Evolutionary conservation across 2,888 invertebrate species (phyloP).

Genomic region (Andrena marginata): DNA sequence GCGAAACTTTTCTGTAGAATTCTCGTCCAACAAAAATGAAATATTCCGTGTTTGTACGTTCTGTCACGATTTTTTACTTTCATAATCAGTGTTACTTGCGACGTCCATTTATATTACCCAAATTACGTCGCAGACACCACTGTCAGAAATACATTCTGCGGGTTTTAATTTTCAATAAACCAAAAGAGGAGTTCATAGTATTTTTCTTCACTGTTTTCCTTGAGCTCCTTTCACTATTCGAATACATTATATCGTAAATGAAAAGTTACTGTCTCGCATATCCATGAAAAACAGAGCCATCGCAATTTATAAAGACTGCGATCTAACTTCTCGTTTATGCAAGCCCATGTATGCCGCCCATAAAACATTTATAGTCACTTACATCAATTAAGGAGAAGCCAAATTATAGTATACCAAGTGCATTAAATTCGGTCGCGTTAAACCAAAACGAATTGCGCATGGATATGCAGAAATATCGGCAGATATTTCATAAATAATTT

Average conservation of each 20-base stretch:
- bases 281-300: too few relatives aligned
- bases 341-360: too few relatives aligned
- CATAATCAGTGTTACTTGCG: conserved; percentile 5
- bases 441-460: neutral
- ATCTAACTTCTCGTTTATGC: too few relatives aligned
- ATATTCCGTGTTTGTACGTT: conserved; percentile 14
- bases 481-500: neutral
- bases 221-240: neutral
- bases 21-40: conserved; percentile 34
- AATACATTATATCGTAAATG: neutral
- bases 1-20: conserved; percentile 25
- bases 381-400: too few relatives aligned
- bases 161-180: neutral
- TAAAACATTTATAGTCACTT: too few relatives aligned
- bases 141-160: neutral
- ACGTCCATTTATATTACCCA: neutral
- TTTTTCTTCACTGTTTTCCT: neutral
- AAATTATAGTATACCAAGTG: too few relatives aligned
- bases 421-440: neutral
- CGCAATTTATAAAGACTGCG: too few relatives aligned
- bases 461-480: neutral
- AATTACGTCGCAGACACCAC: neutral
- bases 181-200: neutral
- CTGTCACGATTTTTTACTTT: conserved; percentile 3
- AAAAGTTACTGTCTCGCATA: neutral